Conservation (phyloP, 2,797 vertebrate species). For the Austrolebias charrua region DNA sequence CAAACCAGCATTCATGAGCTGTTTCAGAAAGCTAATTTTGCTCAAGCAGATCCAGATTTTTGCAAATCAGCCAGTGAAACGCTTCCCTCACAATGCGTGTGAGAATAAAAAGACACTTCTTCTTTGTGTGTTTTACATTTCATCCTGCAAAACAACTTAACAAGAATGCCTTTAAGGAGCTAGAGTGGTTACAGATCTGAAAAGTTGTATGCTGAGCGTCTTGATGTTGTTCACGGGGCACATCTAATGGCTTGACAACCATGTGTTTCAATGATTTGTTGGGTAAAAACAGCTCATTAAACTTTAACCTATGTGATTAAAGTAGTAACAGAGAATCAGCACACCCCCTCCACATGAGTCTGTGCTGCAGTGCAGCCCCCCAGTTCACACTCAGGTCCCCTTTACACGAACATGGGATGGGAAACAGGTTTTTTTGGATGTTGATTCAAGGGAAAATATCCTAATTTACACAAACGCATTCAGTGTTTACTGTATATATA, state of each 20-base stretch:
- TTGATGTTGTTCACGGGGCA: conserved; percentile 28
- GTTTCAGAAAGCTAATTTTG: conserved; percentile 34
- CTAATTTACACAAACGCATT: too few species aligned
- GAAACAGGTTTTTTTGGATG: too few species aligned
- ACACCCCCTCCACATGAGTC: conserved; percentile 24
- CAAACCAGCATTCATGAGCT: conserved; percentile 26
- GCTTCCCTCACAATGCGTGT: conserved; percentile 35
- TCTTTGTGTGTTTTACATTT: conserved; percentile 11
- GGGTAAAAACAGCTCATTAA: conserved; percentile 69
- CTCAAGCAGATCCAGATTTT: conserved; percentile 37
- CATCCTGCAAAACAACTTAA: conserved; percentile 10
- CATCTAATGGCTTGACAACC: conserved; percentile 32
- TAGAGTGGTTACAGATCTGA: conserved; percentile 31
- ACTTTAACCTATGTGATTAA: conserved; percentile 68
- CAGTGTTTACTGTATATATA: too few species aligned
- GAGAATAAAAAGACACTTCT: neutral
- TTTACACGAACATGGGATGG: too few species aligned
- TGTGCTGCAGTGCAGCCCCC: conserved; percentile 25
- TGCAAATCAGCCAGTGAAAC: conserved; percentile 29
- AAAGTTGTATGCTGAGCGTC: conserved; percentile 38
- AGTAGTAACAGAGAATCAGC: conserved; percentile 61
- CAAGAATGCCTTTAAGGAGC: conserved; percentile 13
- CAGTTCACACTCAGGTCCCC: conserved; percentile 21
- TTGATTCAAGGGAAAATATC: too few species aligned
- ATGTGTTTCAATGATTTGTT: conserved; percentile 65